Conservation (phyloP, 2,113 vertebrate species). For the Equus przewalskii region DNA sequence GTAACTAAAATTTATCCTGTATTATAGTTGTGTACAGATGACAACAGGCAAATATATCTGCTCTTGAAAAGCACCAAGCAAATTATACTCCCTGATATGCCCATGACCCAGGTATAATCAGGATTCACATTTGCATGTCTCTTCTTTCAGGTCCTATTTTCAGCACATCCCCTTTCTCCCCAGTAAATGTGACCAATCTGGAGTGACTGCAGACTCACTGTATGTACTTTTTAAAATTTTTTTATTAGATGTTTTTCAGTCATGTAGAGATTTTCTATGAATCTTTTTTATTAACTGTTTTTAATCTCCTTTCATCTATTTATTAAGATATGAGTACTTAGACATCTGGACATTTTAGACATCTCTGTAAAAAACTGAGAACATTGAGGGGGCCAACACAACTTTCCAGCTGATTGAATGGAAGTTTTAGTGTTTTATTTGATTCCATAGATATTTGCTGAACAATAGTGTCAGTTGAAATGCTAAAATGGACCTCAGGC, state of each 20-base stretch:
- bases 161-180: background rate
- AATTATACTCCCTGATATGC: background rate
- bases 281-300: background rate
- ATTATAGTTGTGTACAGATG: background rate
- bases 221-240: background rate
- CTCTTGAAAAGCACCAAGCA: background rate
- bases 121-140: background rate
- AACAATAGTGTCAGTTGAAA: constrained; percentile 64
- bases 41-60: background rate
- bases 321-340: constrained; percentile 17
- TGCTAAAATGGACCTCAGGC: constrained; percentile 9
- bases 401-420: background rate
- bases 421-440: constrained; percentile 36
- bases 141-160: background rate
- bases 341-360: background rate
- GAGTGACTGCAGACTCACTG: background rate
- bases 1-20: background rate
- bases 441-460: constrained; percentile 53
- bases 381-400: background rate
- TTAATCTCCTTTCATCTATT: background rate
- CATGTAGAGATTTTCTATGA: background rate
- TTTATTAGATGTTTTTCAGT: background rate
- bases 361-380: background rate
- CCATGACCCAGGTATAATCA: background rate
- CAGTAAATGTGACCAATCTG: background rate